Evolutionary conservation across 30 jellyfish, hydroid and myxozoan genomes (phyloP), one percentile per base, ranked within the genome.

Genomic region (Turritopsis dohrnii): DNA sequence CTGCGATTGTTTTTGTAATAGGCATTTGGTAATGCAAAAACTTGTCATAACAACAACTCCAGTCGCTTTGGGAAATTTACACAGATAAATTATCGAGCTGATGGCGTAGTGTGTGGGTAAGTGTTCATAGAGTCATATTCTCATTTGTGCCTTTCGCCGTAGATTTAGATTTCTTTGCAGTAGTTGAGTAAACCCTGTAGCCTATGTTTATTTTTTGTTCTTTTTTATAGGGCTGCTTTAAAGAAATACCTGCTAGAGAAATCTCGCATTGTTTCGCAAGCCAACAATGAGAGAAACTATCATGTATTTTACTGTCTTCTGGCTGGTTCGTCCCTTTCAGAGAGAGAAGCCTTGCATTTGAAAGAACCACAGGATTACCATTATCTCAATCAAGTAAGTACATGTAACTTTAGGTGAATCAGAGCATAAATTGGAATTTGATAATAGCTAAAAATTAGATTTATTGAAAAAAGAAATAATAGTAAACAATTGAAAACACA

Each of bases 1-100:
- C 30, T 23, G 30, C 19, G 17, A 8, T 52, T 31, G 18, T 79
- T 72, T 81, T 21, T 53, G 22, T 30, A 27, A 13, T 60, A 92
- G 98, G 98, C 96, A 8, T 92, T 92, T 77, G 98, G 98, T 0
- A 93, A 93, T 93, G 98, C 98, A 26, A 88, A 84, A 77, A 93
- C 96, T 53, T 82, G 90, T 31, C 90, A 81, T 71, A 93, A 93
- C 76, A 85, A 93, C 76, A 93, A 93, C 76, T 88, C 98, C 52
- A 93, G 98, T 77, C 84, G 98, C 16, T 93, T 93, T 88, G 98
- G 98, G 30, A 88, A 88, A 72, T 88, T 93, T 83, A 93, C 98
- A 18, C 96, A 93, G 83, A 84, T 93, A 7, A 89, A 87, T 53
- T 93, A 88, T 88, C 66, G 96, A 66, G 95, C 95, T 13, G 98